phyloP scores from a whole-genome alignment of 2,888 invertebrate genomes.

The Drosophila helvetica region DNA sequence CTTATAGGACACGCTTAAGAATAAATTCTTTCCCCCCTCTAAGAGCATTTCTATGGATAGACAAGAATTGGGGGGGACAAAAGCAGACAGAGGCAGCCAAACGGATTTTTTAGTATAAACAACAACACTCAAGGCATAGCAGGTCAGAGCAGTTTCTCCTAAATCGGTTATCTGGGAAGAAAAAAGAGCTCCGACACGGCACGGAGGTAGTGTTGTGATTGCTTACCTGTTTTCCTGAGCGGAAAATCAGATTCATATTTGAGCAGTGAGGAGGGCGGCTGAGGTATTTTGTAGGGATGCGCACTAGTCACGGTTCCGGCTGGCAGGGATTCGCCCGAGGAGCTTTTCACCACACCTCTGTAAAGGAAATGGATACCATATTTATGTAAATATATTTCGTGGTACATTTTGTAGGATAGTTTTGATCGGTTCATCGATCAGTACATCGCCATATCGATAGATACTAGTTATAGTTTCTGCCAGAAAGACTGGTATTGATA shows the following conservation, averaged over 20 bases:
- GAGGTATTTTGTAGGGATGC: constrained; percentile 89
- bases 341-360: constrained; percentile 88
- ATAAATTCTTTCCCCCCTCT: too few relatives aligned
- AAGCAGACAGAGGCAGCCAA: background rate
- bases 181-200: background rate
- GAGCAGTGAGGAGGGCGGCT: constrained; percentile 85
- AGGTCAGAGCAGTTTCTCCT: background rate
- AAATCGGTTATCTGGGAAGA: background rate
- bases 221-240: constrained; percentile 95
- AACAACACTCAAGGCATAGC: background rate
- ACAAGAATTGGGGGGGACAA: background rate
- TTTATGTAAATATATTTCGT: too few relatives aligned
- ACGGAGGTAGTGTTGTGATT: background rate
- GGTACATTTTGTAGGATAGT: too few relatives aligned
- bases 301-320: constrained; percentile 86
- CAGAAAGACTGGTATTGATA: too few relatives aligned
- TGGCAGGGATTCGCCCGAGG: constrained; percentile 87
- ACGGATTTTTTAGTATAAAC: background rate
- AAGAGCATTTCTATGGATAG: background rate
- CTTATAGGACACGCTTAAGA: too few relatives aligned
- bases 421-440: background rate
- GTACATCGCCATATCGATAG: background rate
- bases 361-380: background rate
- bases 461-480: background rate
- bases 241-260: constrained; percentile 91